These are phyloP conservation scores for Drosophila peninsularis DNA, from an alignment of 2,888 invertebrate genomes.

Conservation along the genomic window DNA sequence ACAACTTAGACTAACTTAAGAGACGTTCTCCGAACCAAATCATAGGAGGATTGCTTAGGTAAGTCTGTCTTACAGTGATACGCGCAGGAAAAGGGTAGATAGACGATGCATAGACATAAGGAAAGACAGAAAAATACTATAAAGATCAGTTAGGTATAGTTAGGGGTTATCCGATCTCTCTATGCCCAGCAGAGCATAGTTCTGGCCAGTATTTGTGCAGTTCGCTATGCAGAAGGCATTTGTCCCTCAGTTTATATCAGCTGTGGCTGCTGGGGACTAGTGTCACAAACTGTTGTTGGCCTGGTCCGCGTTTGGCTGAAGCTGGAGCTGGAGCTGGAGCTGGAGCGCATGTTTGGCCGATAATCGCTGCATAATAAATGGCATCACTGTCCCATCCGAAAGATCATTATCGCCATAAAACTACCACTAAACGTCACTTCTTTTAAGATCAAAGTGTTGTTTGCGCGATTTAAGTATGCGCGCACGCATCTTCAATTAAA, in stretches of 20 bases:
- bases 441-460: slow-evolving; percentile 84
- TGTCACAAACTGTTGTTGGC: slow-evolving; percentile 36
- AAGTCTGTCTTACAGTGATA: no score
- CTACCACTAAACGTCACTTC: slow-evolving; percentile 84
- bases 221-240: background rate
- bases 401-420: slow-evolving; percentile 83
- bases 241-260: background rate
- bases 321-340: background rate
- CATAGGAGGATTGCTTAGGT: background rate
- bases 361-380: slow-evolving; percentile 81
- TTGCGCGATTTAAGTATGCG: slow-evolving; percentile 80
- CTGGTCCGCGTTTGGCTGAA: background rate
- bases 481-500: slow-evolving; percentile 82
- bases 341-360: slow-evolving; percentile 39
- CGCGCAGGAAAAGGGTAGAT: no score
- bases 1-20: background rate
- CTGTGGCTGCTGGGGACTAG: slow-evolving; percentile 9
- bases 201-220: background rate
- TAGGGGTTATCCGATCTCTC: no score
- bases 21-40: background rate
- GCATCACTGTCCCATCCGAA: slow-evolving; percentile 84
- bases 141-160: background rate
- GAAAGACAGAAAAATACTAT: no score
- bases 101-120: no score
- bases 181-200: no score